Conservation (phyloP, 2,113 vertebrate species). For the Aviceda subcristata region DNA sequence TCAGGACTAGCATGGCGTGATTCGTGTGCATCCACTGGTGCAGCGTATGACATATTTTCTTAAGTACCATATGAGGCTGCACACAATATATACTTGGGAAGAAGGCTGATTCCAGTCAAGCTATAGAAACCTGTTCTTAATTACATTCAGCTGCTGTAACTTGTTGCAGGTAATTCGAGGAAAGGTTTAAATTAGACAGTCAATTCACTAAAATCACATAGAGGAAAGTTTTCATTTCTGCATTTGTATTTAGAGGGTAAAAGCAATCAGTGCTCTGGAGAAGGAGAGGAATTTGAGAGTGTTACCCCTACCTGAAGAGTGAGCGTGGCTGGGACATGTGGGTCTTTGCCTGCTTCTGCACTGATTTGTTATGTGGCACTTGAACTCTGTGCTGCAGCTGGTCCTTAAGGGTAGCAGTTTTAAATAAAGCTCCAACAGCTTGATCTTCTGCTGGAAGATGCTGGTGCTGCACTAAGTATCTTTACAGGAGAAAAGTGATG, state of each 20-base stretch:
- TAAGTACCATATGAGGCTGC: background rate
- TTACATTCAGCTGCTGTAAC: background rate
- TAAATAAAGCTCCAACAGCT: background rate
- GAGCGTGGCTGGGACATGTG: rapidly evolving
- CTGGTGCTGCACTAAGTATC: background rate
- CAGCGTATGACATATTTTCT: background rate
- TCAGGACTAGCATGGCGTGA: background rate
- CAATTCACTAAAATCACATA: background rate
- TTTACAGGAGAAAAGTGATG: background rate
- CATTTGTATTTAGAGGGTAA: background rate
- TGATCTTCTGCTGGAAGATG: background rate
- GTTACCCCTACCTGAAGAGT: background rate
- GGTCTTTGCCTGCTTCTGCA: background rate
- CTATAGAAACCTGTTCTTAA: background rate
- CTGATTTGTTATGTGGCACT: background rate
- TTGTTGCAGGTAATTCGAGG: background rate
- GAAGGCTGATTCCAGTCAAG: background rate
- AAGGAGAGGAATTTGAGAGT: background rate
- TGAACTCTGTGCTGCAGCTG: background rate
- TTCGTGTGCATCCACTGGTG: background rate
- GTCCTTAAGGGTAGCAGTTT: background rate
- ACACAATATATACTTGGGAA: background rate
- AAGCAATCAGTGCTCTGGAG: background rate
- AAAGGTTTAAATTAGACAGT: background rate
- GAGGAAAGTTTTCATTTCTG: background rate